A percentile compares a stretch with the other conserved stretches of the same genome.
These are phyloP conservation scores for Yponomeuta sedellus DNA, from an alignment of 2,888 invertebrate species.

Conservation along the genomic window DNA sequence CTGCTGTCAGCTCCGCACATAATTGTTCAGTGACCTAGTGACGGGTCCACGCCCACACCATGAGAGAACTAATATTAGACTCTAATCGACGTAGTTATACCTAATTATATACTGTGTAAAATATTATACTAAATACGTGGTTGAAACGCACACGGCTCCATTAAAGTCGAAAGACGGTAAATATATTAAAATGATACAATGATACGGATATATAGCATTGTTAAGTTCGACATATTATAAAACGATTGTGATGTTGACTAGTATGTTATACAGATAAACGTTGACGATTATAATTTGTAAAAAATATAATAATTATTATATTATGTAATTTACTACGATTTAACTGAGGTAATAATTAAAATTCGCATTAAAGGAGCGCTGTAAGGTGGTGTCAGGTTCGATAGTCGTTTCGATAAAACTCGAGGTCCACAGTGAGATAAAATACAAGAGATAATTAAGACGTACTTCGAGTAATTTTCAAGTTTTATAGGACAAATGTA, in stretches of 20 bases:
- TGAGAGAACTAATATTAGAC: constrained; percentile 61
- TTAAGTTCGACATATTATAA: constrained; percentile 61
- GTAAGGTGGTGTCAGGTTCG: constrained; percentile 1
- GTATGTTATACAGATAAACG: constrained; percentile 60
- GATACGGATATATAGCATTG: constrained; percentile 42
- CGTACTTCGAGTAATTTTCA: constrained; percentile 1
- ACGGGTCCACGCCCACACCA: constrained; percentile 20
- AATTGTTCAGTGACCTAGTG: constrained; percentile 86
- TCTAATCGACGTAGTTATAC: constrained; percentile 41
- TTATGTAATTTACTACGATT: constrained; percentile 43
- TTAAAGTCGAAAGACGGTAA: constrained; percentile 62
- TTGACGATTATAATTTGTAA: constrained; percentile 64
- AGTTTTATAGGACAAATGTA: constrained; percentile 6
- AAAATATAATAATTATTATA: constrained; percentile 44
- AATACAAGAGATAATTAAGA: constrained; percentile 11
- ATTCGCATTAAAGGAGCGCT: constrained; percentile 28
- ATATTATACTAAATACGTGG: constrained; percentile 34
- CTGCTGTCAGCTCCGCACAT: constrained; percentile 95
- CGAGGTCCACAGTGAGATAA: constrained; percentile 16
- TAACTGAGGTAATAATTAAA: constrained; percentile 32
- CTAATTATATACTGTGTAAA: constrained; percentile 34
- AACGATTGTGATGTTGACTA: constrained; percentile 72
- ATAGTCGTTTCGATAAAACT: constrained; percentile 4
- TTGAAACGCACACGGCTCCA: constrained; percentile 70
- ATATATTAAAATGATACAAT: constrained; percentile 32